Evolutionary conservation across 2,888 invertebrate genomes (phyloP), one percentile per base, ranked within the genome.

Genomic region (Drosophila mettleri): DNA sequence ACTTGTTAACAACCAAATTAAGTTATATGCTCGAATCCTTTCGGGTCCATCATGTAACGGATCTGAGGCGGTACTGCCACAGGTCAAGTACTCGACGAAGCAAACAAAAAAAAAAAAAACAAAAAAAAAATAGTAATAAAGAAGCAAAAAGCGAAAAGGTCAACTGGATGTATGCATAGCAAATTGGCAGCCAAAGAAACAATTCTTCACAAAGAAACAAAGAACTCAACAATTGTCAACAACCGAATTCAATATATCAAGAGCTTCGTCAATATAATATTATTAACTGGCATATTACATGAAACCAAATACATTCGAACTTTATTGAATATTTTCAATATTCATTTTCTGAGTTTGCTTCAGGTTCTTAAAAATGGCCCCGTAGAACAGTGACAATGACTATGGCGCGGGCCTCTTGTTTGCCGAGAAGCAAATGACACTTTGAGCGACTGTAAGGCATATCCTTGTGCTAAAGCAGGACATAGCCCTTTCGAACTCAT

Each of bases 1-100:
- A 69, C 69, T 85, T 85, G 78, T 83, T 80, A 78, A 83, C 78
- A 83, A 66, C 48, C 61, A 72, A 82, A 82, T 85, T 80, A 72
- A 82, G 83, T 85, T 78, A 85, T 82, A 78, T 66, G 64, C 48
- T 51, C 57, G 48, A 71, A 63, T 74, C 68, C 53, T 41, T 74
- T 61, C 20, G 16, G 6, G 12, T 3, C 20, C 48, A 9, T 2
- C 48, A 33, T 33, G 48, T n/a, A 20, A 48, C 48, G 33, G 48
- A 48, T 33, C 48, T 45, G 20, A 18, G 20, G 10, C 39, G 22
- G 29, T 7, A 31, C 36, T 2, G 22, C 31, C 53, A 48, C 54
- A 51, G 55, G 51, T 63, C 52, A 48, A 69, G 45, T 51, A 61
- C 64, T 38, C 20, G 1, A n/a, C 27, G 7, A n/a, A 38, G 38